Percentiles rank a stretch among this genome's conserved stretches.
phyloP scores from a whole-genome alignment of 2,888 invertebrate species.

The Coenonympha arcania region DNA sequence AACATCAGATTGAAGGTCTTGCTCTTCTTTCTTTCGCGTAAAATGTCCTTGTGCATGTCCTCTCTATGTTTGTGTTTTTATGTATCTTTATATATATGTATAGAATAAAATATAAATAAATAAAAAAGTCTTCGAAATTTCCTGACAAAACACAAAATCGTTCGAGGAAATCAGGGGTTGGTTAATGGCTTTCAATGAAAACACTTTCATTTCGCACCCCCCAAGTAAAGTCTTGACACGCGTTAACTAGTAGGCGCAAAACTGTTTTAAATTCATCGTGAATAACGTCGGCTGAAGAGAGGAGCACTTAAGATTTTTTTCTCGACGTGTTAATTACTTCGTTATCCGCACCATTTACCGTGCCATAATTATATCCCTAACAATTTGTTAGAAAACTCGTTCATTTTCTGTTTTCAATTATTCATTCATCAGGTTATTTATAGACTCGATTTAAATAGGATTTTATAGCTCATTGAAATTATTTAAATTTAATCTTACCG shows the following conservation, averaged over 20 bases:
- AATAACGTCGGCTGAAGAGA: conserved; percentile 45
- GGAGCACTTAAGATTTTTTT: conserved; percentile 42
- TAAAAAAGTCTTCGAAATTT: no score
- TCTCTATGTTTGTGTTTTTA: no score
- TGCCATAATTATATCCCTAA: conserved; percentile 6
- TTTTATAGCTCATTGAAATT: not conserved
- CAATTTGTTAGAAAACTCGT: conserved; percentile 16
- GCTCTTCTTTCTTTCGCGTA: no score
- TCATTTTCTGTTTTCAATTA: conserved; percentile 9
- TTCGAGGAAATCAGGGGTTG: no score
- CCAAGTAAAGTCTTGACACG: not conserved
- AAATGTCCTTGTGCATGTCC: no score
- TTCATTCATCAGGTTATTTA: not conserved
- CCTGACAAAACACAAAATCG: no score
- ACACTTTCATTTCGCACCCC: not conserved
- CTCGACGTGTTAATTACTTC: conserved; percentile 49
- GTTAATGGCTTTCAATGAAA: no score
- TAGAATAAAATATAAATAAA: no score
- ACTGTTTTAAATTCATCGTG: conserved; percentile 51
- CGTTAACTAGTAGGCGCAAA: not conserved
- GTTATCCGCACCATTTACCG: conserved; percentile 33
- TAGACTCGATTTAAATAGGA: not conserved
- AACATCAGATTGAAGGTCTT: no score
- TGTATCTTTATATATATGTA: no score
- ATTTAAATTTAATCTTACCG: not conserved